Percentiles rank a stretch among this genome's conserved stretches.
Evolutionary conservation across 2,888 invertebrate genomes (phyloP).

Genomic region (Dorcus hopei): DNA sequence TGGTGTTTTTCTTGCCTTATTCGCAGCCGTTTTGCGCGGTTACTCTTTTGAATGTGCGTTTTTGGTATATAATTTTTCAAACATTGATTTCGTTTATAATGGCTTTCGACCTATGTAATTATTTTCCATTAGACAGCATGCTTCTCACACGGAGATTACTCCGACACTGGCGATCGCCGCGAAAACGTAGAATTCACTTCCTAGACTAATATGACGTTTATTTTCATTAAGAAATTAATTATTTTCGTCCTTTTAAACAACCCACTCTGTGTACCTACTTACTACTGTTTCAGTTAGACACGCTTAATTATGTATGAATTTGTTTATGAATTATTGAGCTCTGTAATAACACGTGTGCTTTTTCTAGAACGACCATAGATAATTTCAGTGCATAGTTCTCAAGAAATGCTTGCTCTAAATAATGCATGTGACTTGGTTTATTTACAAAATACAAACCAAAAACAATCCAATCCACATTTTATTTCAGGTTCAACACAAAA

Average conservation of each 20-base stretch:
- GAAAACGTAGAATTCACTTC: background rate
- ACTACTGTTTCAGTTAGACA: background rate
- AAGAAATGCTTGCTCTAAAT: background rate
- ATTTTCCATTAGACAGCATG: constrained; percentile 18
- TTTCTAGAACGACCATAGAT: background rate
- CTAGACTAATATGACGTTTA: background rate
- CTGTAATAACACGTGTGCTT: background rate
- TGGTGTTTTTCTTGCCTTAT: constrained; percentile 14
- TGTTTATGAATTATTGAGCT: constrained; percentile 1
- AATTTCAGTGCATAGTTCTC: background rate
- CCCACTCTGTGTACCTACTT: background rate
- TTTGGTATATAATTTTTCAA: constrained; percentile 36
- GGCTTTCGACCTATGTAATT: constrained; percentile 33
- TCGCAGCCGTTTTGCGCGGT: background rate
- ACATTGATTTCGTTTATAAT: constrained; percentile 45
- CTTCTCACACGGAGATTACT: background rate
- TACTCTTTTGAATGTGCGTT: constrained; percentile 11
- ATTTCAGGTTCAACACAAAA: background rate
- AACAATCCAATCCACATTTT: too few species aligned
- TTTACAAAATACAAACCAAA: background rate
- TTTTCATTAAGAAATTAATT: background rate
- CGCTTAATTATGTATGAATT: constrained; percentile 11
- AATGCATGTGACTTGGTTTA: background rate
- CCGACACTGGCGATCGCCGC: too few species aligned
- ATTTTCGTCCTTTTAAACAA: constrained; percentile 10